Base-by-base conservation (phyloP, 2,113 vertebrate species). In the Platysternon megacephalum region DNA sequence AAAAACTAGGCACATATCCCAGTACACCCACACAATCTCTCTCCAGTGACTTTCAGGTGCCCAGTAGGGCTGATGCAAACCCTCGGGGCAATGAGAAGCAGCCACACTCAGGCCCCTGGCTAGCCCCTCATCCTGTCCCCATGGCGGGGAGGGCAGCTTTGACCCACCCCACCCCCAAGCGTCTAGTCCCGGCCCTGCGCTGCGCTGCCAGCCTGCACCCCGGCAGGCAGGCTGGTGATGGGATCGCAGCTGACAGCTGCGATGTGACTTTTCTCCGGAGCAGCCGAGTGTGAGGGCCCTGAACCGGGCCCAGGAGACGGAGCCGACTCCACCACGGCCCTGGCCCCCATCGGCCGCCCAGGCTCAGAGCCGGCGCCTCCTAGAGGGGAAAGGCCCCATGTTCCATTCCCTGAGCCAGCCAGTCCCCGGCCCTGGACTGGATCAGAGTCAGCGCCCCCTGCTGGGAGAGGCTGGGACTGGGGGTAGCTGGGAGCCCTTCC, bases 391-490 rank as follows among this genome's bases (percentile, higher is more conserved):
- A 32, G 56, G 56, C 3, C 11, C 56, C 28, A 3, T 29, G 28
- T 29, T 11, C 56, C 28, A 14, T n/a, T 19, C 13, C 61, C 61
- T 8, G 13, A 65, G 32, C 32, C 61, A 65, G 32, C 28, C 61
- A 17, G 61, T 35, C 32, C 11, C 55, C 55, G 6, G 26, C 24
- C 55, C 55, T 28, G 24, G 55, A 9, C 55, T 56, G 55, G 24
- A 56, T 56, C 55, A 26, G 22, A 28, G 24, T 6, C 58, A 35
- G 29, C 58, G 3, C 29, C 58, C 58, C 12, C 29, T 16, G 49
- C 51, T 89, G 55, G 82, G 79, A 86, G 94, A 85, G 79, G 46
- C 88, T 84, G 86, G 91, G 85, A 95, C 93, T 94, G 91, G 88
- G 88, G 95, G 89, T 5, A 16, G 26, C 94, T 92, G 90, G 61